Conservation (phyloP, 1,140 invertebrate genomes). For the Calycopis cecrops region DNA sequence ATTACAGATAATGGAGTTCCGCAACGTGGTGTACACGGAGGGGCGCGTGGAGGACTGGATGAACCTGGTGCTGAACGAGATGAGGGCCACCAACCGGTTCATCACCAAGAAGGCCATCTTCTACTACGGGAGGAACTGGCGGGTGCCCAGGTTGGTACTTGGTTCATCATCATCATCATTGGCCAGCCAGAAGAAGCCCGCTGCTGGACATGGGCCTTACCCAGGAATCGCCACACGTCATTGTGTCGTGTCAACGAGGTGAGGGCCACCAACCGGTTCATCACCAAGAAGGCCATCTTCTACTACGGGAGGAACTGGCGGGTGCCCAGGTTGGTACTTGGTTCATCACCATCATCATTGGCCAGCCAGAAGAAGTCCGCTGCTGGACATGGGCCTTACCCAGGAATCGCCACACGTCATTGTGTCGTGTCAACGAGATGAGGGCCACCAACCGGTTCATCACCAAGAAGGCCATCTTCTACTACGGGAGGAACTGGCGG, state of each 20-base stretch:
- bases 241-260: too few relatives aligned
- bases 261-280: slow-evolving; percentile 87
- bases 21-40: slow-evolving; percentile 75
- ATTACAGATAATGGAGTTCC: slow-evolving; percentile 83
- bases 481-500: slow-evolving; percentile 85
- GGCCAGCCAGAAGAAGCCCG: too few relatives aligned
- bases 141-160: slow-evolving; percentile 70
- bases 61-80: slow-evolving; percentile 87
- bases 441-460: slow-evolving; percentile 87
- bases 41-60: slow-evolving; percentile 94
- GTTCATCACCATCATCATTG: too few relatives aligned
- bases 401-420: too few relatives aligned
- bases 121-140: slow-evolving; percentile 85
- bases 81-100: slow-evolving; percentile 88
- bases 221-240: too few relatives aligned
- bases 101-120: slow-evolving; percentile 92
- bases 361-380: too few relatives aligned
- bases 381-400: too few relatives aligned
- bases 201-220: too few relatives aligned
- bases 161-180: too few relatives aligned
- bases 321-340: slow-evolving; percentile 67
- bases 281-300: slow-evolving; percentile 92
- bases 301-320: slow-evolving; percentile 85
- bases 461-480: slow-evolving; percentile 91
- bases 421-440: too few relatives aligned